phyloP scores from a whole-genome alignment of 2,113 vertebrate species.

The Sorex fumeus region DNA sequence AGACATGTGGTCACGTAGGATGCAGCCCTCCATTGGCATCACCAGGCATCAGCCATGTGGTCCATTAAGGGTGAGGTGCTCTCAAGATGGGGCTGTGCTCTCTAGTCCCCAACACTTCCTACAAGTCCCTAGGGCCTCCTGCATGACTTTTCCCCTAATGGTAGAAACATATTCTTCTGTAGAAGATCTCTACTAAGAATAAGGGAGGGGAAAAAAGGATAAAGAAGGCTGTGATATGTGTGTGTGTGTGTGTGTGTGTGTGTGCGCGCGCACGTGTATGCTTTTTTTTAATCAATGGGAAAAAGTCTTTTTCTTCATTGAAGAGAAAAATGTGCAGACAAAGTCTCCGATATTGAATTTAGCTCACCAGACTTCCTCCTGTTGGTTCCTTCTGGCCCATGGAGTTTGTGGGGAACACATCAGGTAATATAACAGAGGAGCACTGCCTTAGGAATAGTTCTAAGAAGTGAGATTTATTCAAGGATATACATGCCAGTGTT shows the following conservation, averaged over 20 bases:
- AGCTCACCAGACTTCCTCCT: background rate
- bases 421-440: background rate
- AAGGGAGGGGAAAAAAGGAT: constrained; percentile 32
- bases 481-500: background rate
- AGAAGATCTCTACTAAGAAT: background rate
- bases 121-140: background rate
- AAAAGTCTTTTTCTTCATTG: background rate
- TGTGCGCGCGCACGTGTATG: background rate
- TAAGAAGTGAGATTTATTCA: constrained; percentile 17
- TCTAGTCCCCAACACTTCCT: background rate
- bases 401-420: background rate
- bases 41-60: accelerated
- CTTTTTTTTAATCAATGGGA: background rate
- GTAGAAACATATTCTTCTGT: constrained; percentile 49
- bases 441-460: background rate
- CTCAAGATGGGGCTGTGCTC: background rate
- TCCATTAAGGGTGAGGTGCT: background rate
- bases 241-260: too few species aligned
- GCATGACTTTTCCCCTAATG: background rate
- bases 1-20: background rate
- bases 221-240: background rate
- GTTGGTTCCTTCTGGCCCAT: accelerated
- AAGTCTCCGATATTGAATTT: background rate
- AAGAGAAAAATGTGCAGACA: background rate
- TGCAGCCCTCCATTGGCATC: background rate